Evolutionary conservation across 2,797 vertebrate species (phyloP).

Genomic region (Pteronotus mesoamericanus): DNA sequence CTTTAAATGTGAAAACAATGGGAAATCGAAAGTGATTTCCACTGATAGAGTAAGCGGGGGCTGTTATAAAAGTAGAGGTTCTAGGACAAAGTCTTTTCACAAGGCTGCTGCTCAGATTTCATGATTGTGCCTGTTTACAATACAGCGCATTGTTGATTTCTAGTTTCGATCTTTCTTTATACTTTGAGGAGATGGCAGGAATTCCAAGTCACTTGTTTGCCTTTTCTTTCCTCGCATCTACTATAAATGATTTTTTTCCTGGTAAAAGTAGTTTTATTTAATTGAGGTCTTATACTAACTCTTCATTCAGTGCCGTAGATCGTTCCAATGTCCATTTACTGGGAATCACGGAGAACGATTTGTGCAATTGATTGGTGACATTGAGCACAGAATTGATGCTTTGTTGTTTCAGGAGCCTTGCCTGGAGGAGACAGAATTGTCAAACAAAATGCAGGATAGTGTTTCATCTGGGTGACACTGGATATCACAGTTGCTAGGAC

Average conservation of each 20-base stretch:
- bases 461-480: conserved; percentile 2
- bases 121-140: not conserved
- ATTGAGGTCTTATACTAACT: not conserved
- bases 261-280: not conserved
- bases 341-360: conserved; percentile 8
- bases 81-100: conserved; percentile 10
- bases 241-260: not conserved
- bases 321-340: not conserved
- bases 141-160: not conserved
- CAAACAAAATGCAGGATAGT: conserved; percentile 29
- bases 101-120: not conserved
- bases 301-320: not conserved
- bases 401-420: not conserved
- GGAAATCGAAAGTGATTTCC: not conserved
- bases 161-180: conserved; percentile 17
- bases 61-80: not conserved
- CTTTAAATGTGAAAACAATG: not conserved
- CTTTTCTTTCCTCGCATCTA: not conserved
- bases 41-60: not conserved
- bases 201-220: not conserved
- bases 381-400: not conserved
- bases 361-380: conserved; percentile 19
- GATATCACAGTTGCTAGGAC: not conserved
- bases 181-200: not conserved
- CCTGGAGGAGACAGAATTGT: not conserved